Evolutionary conservation across 2,888 invertebrate genomes (phyloP), one percentile per base, ranked within the genome.

Genomic region (Eupithecia subumbrata): DNA sequence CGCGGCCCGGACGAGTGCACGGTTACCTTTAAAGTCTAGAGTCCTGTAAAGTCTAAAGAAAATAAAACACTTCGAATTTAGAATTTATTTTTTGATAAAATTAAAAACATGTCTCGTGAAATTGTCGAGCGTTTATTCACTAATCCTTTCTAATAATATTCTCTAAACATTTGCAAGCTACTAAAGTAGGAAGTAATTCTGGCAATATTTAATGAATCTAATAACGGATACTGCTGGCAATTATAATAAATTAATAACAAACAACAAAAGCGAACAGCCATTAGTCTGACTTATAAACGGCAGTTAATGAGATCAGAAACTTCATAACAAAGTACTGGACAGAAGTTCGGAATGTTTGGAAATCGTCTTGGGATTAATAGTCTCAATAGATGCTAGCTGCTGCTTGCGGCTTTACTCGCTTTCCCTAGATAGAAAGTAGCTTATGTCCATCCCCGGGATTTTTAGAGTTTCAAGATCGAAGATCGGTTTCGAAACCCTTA

Each of bases 201-300:
- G 7, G 37, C n/a, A 67, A 43, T 43, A 43, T 43, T 68, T 72
- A 72, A 48, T 56, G 69, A 69, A 66, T 71, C 34, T 14, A 34
- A 45, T 48, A 68, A 34, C 34, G 63, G 69, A 52, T 63, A 69
- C 72, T 63, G 7, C 5, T 52, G 52, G 71, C 56, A 72, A 72
- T 75, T 68, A 75, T 45, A 60, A 69, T 64, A 37, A 72, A 71
- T 75, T 69, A 75, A 72, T 67, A 72, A 43, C 70, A 60, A 64
- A 72, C 52, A 72, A 72, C 48, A 69, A 52, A 43, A 72, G 66
- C 67, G 60, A 73, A 73, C 67, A 73, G 22, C 40, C 48, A 68
- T 73, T 76, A 73, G 12, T 34, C 12, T 76, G 71, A 73, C 68
- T 73, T 73, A 76, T 73, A 68, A 73, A 40, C 37, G 60, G 52